These are phyloP conservation scores for Lacanobia wlatinum DNA, from an alignment of 2,888 invertebrate species.

Conservation along the genomic window DNA sequence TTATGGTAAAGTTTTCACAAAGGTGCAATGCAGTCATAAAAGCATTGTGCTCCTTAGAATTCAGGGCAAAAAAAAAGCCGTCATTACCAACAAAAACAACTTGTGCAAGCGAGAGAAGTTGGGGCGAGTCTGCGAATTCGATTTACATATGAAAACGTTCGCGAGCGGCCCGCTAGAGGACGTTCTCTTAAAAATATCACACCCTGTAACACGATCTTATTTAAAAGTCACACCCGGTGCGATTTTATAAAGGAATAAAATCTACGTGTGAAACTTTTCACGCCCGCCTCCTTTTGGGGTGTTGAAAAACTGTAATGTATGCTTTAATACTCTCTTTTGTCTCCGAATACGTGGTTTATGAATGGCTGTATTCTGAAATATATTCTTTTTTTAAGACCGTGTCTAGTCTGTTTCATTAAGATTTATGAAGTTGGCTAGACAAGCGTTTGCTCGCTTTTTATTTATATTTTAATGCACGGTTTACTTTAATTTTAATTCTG, in stretches of 20 bases:
- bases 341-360: slow-evolving; percentile 64
- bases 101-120: slow-evolving; percentile 59
- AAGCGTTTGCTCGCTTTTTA: slow-evolving; percentile 44
- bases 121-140: slow-evolving; percentile 69
- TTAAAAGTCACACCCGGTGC: slow-evolving; percentile 83
- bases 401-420: slow-evolving; percentile 57
- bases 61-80: slow-evolving; percentile 64
- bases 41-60: slow-evolving; percentile 68
- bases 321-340: slow-evolving; percentile 66
- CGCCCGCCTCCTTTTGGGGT: slow-evolving; percentile 40
- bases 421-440: slow-evolving; percentile 63
- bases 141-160: slow-evolving; percentile 83
- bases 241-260: slow-evolving; percentile 77
- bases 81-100: slow-evolving; percentile 71
- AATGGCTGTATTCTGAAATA: slow-evolving; percentile 36
- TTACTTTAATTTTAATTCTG: slow-evolving; percentile 43
- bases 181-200: slow-evolving; percentile 74
- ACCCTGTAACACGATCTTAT: slow-evolving; percentile 80
- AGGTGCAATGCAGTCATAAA: slow-evolving; percentile 71
- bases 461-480: slow-evolving; percentile 35
- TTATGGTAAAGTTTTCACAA: slow-evolving; percentile 69
- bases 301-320: slow-evolving; percentile 69
- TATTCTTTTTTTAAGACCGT: slow-evolving; percentile 36
- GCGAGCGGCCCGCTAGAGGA: slow-evolving; percentile 71
- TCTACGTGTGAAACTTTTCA: slow-evolving; percentile 70